Evolutionary conservation across 2,888 invertebrate genomes (phyloP), one percentile per base, ranked within the genome.

Genomic region (Ichneumoninae sp.): DNA sequence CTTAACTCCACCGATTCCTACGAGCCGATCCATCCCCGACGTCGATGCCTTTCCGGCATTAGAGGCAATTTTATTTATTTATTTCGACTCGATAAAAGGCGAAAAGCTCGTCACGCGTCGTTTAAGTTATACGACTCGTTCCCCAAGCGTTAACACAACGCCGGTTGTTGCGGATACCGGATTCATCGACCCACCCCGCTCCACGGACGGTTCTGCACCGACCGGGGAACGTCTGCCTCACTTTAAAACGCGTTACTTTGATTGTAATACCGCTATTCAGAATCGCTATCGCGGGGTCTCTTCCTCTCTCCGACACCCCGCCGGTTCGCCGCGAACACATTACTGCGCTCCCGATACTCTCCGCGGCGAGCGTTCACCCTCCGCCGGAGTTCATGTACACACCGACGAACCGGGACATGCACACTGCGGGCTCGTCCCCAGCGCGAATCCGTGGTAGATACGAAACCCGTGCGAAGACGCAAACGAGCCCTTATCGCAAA

Each of bases 401-500:
- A 65, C 75, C 50, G 30, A 33, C 33, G n/a, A 26, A 6, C 19
- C 19, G 60, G 60, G 60, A 16, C 10, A 16, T 6, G 26, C 40
- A 57, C 57, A 57, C 57, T 4, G 13, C 26, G 57, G 22, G 19
- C 33, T 8, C 62, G n/a, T 44, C 47, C 22, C 52, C 10, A 19
- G 19, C 69, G 50, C 69, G 69, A 47, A 50, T 65, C 47, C 52
- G 8, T 30, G 16, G 52, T n/a, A 76, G 76, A 76, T 76, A 69
- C 47, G 60, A 65, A 52, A 76, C 72, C 66, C 52, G 83, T 54
- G 71, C 87, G 87, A 89, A 90, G 90, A 89, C 88, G 87, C 87
- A 86, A 88, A 89, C 89, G 88, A 90, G 88, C 90, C 89, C 92
- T 93, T 93, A 93, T 93, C 93, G 91, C 92, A 93, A 93, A 92